Conservation (phyloP, 1,140 invertebrate species). For the Drosophila murphyi region DNA sequence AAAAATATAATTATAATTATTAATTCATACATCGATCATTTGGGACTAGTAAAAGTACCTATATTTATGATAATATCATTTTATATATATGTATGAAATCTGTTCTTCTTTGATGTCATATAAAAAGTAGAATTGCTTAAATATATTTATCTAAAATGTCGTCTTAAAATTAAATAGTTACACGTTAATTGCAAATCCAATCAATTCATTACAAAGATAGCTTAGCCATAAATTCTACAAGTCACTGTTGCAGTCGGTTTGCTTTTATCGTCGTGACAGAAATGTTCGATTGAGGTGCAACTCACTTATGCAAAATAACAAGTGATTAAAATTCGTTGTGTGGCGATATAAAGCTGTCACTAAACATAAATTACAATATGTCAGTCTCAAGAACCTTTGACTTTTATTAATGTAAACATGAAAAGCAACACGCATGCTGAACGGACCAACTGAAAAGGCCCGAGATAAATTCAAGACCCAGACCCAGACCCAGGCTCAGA, state of each 20-base stretch:
- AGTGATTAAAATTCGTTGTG: slow-evolving; percentile 80
- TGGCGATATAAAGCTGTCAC: slow-evolving; percentile 82
- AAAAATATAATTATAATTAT: no score
- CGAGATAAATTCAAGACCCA: slow-evolving; percentile 66
- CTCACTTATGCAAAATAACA: slow-evolving; percentile 83
- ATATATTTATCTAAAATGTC: no score
- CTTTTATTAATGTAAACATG: slow-evolving; percentile 84
- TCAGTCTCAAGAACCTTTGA: slow-evolving; percentile 82
- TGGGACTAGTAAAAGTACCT: no score
- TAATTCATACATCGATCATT: no score
- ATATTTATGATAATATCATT: no score
- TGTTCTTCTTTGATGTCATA: no score
- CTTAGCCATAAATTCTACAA: no score
- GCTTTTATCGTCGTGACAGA: not conserved
- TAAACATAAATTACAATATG: slow-evolving; percentile 83
- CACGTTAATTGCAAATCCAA: no score
- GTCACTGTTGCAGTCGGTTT: not conserved
- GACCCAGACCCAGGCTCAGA: slow-evolving; percentile 18
- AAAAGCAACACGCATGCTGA: slow-evolving; percentile 79
- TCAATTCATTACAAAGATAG: no score
- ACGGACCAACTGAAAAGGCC: slow-evolving; percentile 61
- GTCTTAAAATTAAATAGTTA: no score
- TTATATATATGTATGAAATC: no score
- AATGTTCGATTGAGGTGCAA: slow-evolving; percentile 43
- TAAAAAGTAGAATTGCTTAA: no score